Evolutionary conservation across 2,113 vertebrate species (phyloP).

Genomic region (Casuarius casuarius): DNA sequence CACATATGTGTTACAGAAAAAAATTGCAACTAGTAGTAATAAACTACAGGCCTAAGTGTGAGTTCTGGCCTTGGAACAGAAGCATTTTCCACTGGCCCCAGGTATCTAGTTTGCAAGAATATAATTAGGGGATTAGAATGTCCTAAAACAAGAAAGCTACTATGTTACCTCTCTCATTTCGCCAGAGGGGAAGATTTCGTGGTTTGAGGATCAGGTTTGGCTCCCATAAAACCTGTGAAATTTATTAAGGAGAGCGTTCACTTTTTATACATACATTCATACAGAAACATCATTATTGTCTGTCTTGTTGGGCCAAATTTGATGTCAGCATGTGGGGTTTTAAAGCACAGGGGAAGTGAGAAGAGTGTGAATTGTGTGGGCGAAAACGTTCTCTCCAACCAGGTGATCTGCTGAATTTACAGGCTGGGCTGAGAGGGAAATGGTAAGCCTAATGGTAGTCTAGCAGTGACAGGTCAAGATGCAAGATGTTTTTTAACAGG

Average conservation of each 20-base stretch:
- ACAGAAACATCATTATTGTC: not conserved
- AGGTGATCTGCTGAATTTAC: not conserved
- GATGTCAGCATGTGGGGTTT: not conserved
- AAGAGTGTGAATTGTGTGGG: conserved; percentile 53
- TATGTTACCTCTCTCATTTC: not conserved
- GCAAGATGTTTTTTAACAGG: conserved; percentile 36
- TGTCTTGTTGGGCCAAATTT: not conserved
- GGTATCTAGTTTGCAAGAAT: not conserved
- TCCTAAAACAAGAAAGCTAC: not conserved
- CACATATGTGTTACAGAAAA: not conserved
- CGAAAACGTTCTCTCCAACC: not conserved
- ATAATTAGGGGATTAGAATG: not conserved
- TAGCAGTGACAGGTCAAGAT: not conserved
- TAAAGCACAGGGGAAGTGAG: conserved; percentile 23
- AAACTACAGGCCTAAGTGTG: not conserved
- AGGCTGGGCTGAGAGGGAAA: not conserved
- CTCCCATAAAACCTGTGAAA: not conserved
- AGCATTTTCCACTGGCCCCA: not conserved
- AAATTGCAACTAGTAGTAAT: not conserved
- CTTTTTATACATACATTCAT: not conserved
- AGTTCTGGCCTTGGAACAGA: not conserved
- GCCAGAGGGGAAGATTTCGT: not conserved
- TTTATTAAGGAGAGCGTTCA: not conserved
- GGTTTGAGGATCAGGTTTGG: not conserved
- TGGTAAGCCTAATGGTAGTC: not conserved